Evolutionary conservation across 2,797 vertebrate species (phyloP).

Genomic region (Caiman crocodilus): DNA sequence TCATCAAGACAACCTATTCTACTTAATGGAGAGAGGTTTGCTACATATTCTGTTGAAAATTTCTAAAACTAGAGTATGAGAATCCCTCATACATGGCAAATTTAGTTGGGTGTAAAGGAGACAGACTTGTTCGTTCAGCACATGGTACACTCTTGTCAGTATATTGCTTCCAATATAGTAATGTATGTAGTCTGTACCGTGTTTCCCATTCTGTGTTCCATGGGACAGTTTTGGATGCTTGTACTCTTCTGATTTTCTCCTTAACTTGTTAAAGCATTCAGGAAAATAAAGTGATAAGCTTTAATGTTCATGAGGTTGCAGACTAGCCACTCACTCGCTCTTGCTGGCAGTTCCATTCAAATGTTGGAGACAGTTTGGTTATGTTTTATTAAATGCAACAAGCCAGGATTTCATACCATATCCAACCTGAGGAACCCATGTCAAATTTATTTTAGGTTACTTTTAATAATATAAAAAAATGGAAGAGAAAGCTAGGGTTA

Average conservation of each 20-base stretch:
- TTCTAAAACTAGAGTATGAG: too few species aligned
- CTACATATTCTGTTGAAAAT: too few species aligned
- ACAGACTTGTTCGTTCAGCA: too few species aligned
- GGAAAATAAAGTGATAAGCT: accelerated
- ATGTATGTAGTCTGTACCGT: neutral
- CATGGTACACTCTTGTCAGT: too few species aligned
- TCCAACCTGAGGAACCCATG: neutral
- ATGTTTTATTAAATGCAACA: neutral
- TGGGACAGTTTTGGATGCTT: accelerated
- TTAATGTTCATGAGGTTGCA: accelerated
- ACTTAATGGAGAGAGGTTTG: too few species aligned
- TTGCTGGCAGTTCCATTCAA: accelerated
- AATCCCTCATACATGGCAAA: too few species aligned
- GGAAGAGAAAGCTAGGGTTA: neutral
- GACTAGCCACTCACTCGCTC: accelerated
- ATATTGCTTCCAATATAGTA: too few species aligned
- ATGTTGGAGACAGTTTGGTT: accelerated
- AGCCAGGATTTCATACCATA: accelerated
- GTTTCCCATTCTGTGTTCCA: accelerated
- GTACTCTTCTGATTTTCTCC: neutral
- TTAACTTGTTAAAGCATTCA: accelerated
- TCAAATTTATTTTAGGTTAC: neutral
- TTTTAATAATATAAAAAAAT: neutral
- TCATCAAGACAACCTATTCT: too few species aligned
- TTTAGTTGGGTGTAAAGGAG: too few species aligned